Evolutionary conservation across 2,797 vertebrate species (phyloP).

Genomic region (Anguilla anguilla): DNA sequence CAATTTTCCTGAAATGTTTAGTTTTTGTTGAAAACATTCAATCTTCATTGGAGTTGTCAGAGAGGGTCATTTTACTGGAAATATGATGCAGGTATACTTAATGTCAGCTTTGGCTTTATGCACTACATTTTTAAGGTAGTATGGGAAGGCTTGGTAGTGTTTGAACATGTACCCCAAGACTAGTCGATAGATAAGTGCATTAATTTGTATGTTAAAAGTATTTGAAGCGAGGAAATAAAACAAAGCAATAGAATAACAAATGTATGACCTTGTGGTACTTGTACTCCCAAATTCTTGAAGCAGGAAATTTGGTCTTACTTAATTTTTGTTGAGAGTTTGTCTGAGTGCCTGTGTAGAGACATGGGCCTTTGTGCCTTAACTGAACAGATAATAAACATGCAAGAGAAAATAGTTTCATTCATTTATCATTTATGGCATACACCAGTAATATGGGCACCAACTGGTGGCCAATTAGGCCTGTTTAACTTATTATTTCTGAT

Average conservation of each 20-base stretch:
- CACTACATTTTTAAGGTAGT: constrained; percentile 23
- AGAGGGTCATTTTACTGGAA: constrained; percentile 18
- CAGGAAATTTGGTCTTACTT: constrained; percentile 28
- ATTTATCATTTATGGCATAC: constrained; percentile 12
- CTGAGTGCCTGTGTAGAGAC: constrained; percentile 13
- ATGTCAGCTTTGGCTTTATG: constrained; percentile 4
- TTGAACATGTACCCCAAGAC: not conserved
- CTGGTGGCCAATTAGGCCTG: not conserved
- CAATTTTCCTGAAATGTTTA: not conserved
- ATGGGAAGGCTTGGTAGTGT: not conserved
- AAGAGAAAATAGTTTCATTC: constrained; percentile 3
- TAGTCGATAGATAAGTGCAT: constrained; percentile 23
- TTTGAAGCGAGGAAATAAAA: not conserved
- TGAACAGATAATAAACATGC: not conserved
- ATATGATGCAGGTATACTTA: not conserved
- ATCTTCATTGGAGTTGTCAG: constrained; percentile 16
- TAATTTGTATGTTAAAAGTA: not conserved
- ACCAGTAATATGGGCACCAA: not conserved
- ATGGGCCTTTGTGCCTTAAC: constrained; percentile 51
- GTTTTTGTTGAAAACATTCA: constrained; percentile 24
- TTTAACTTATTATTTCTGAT: not conserved
- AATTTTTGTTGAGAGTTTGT: not conserved
- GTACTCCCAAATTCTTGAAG: constrained; percentile 23
- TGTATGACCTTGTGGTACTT: constrained; percentile 23
- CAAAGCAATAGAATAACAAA: not conserved